These are phyloP conservation scores for Melanerpes aurifrons DNA, from an alignment of 2,113 vertebrate genomes.

Conservation along the genomic window DNA sequence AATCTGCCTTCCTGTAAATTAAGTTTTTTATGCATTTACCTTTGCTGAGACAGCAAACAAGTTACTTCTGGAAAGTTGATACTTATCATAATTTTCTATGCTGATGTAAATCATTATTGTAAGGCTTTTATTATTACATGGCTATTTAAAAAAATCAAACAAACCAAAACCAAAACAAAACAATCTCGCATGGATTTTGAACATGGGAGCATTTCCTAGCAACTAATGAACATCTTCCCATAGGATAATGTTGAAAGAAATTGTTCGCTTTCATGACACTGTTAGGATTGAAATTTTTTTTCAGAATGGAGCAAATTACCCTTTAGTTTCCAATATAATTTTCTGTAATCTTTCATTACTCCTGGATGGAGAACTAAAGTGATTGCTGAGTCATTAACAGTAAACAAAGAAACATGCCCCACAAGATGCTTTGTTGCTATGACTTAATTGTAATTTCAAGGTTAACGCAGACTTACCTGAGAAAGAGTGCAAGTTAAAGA, in stretches of 20 bases:
- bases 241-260: background rate
- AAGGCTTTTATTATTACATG: background rate
- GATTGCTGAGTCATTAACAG: background rate
- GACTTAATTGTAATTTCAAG: background rate
- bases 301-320: background rate
- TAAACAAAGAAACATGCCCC: background rate
- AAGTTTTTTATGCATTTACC: background rate
- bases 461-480: constrained; percentile 21
- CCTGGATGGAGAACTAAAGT: background rate
- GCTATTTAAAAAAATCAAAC: background rate
- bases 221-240: background rate
- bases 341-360: background rate
- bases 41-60: background rate
- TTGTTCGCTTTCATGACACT: background rate
- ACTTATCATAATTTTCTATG: background rate
- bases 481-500: constrained; percentile 29
- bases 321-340: background rate
- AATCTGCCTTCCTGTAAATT: background rate
- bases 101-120: background rate
- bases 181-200: background rate
- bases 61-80: background rate
- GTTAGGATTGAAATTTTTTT: background rate
- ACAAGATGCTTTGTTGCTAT: background rate
- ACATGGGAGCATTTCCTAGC: accelerated
- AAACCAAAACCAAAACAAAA: background rate